Evolutionary conservation across 2,113 vertebrate genomes (phyloP).

Genomic region (Seriola dumerili): DNA sequence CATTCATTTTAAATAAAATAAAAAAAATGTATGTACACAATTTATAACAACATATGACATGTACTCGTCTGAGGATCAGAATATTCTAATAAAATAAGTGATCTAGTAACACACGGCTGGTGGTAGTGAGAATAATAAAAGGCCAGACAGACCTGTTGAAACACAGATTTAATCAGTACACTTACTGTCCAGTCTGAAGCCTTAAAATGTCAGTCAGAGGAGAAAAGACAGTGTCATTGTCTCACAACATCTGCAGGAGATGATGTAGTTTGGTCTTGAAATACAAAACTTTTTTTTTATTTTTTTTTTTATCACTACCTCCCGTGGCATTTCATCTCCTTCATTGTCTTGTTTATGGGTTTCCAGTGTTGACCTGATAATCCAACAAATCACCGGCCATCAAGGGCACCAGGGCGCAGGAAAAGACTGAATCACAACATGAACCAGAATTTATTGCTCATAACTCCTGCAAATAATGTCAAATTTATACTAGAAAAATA

Average conservation of each 20-base stretch:
- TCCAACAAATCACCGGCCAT: slow-evolving; percentile 24
- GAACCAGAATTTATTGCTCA: slow-evolving; percentile 17
- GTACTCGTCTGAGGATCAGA: not conserved
- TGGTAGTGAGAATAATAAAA: not conserved
- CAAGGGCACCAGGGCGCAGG: slow-evolving; percentile 10
- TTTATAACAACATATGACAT: not conserved
- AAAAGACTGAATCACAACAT: slow-evolving; percentile 36
- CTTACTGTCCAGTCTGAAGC: not conserved
- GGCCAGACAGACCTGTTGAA: not conserved
- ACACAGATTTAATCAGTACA: not conserved
- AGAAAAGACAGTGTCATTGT: not conserved
- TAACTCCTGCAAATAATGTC: not conserved
- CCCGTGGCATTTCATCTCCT: not conserved
- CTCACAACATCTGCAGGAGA: not conserved
- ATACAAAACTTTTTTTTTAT: slow-evolving; percentile 1
- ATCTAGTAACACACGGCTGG: no score
- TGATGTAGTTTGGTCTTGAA: slow-evolving; percentile 7
- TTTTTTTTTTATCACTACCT: not conserved
- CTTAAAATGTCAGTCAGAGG: not conserved
- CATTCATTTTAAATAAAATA: no score
- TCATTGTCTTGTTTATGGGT: slow-evolving; percentile 25
- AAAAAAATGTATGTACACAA: not conserved
- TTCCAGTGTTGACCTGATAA: slow-evolving; percentile 16
- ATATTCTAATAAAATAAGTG: not conserved
- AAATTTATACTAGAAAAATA: not conserved